Base-by-base conservation (phyloP, 2,797 vertebrate genomes). In the Coregonus sp. region DNA sequence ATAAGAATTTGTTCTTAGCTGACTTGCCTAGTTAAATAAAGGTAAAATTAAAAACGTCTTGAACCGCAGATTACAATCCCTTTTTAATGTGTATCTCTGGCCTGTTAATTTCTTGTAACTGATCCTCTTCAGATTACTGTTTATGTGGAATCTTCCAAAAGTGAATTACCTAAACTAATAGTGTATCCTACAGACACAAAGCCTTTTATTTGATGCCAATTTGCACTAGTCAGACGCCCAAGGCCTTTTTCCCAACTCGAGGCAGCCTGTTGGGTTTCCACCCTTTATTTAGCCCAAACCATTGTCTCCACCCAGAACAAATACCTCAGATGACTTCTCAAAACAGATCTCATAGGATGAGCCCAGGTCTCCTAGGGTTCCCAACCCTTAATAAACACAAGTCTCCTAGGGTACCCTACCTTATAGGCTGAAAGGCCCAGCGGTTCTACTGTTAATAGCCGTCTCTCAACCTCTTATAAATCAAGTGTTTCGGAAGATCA, bases 301-400 rank as follows among this genome's bases (percentile, higher is more conserved):
- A 90, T 90, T 90, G 89, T 91, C 89, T 86, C 80, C 89, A 89
- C 91, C 88, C 90, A 89, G 84, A 89, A 87, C 84, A 89, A 72
- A 91, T 89, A 90, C 90, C 87, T 93, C 89, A 86, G 85, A 90
- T 90, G 87, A 91, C 89, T 93, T 66, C 79, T 92, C 85, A 81
- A 92, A 93, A 94, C 87, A 92, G 89, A 91, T 93, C 89, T 82
- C 91, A 90, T 89, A 89, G 86, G 88, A 91, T 85, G 90, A 91
- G 83, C 52, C 65, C 9, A 47, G 40, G 40, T 47, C 40, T 47
- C 40, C 40, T 47, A 4, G 86, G 76, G 88, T 81, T 89, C 85
- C 82, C 87, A 87, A 78, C 87, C 86, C 86, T 75, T 87, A 82
- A 86, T 81, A 86, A 81, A 79, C 81, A 40, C 37, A 40, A 7